Base-by-base conservation (phyloP, 2,113 vertebrate species). In the Tricholaema leucomelas region DNA sequence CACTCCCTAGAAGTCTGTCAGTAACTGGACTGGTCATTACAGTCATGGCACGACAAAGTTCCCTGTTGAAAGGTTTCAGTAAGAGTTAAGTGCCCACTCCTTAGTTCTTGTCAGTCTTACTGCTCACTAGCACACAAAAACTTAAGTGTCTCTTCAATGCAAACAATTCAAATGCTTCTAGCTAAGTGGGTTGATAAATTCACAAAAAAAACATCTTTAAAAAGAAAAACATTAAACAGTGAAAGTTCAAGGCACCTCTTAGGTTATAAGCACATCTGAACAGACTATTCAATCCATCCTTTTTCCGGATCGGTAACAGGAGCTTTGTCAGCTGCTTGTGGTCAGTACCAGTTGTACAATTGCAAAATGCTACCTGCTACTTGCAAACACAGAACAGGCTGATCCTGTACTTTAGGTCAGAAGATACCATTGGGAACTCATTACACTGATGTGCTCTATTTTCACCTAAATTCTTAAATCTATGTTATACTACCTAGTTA, bases 201-300 rank as follows among this genome's bases (percentile, higher is more conserved):
- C 31, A 87, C 0, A 0, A 0, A 84, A 56, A 77, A 76, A n/a
- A n/a, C n/a, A 72, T 48, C 66, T 69, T 6, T 24, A 60, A 59
- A 78, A 77, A 30, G 3, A 46, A 78, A 66, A 74, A 33, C 13
- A 86, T 14, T 15, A 38, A 84, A 72, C 2, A 42, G 24, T 82
- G 64, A 76, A 52, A 61, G 28, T 55, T 67, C 46, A 17, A 55
- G n/a, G 46, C 40, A 56, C 16, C 16, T 31, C 28, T 81, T 35
- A 10, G 36, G 30, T 56, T 80, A 73, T 15, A 69, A 87, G 21
- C 10, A 6, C 33, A 61, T 12, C 25, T n/a, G 50, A 76, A 48
- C 2, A 83, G 33, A 56, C 20, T 30, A 7, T 36, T 28, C 42
- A 59, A 42, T 31, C 23, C 55, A 78, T 21, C 21, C 8, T 60